phyloP scores from a whole-genome alignment of 1,140 invertebrate genomes.

The Homalodisca vitripennis region DNA sequence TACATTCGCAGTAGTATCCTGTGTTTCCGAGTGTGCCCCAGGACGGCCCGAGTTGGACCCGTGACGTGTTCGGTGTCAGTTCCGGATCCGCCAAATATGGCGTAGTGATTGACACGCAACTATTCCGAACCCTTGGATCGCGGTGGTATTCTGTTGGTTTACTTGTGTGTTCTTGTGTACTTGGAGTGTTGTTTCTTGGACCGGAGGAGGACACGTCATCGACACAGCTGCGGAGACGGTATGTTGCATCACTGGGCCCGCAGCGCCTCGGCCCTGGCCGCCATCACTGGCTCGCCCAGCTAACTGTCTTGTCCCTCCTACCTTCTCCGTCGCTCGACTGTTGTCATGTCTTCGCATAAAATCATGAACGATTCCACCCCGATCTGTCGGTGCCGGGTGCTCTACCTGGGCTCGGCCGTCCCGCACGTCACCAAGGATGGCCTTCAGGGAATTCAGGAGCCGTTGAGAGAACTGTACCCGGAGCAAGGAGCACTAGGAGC shows the following conservation, averaged over 20 bases:
- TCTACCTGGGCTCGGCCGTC: constrained; percentile 96
- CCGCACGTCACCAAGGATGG: constrained; percentile 98
- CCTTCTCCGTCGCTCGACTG: background rate
- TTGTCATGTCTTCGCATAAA: background rate
- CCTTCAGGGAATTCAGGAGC: constrained; percentile 96
- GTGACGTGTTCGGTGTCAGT: background rate
- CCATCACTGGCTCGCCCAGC: background rate
- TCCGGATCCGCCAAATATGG: background rate
- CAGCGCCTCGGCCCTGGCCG: background rate
- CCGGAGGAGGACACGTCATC: no score
- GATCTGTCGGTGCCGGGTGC: constrained; percentile 93
- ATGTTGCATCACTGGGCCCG: background rate
- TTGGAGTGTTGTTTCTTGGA: no score
- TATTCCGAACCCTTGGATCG: no score
- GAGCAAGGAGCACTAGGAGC: constrained; percentile 82
- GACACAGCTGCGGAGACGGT: no score
- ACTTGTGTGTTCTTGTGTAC: no score
- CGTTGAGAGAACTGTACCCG: constrained; percentile 93
- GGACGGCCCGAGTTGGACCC: background rate
- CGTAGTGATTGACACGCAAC: no score
- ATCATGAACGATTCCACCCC: constrained; percentile 70
- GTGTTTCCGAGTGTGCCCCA: background rate
- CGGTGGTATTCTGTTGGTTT: no score
- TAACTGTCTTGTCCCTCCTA: background rate
- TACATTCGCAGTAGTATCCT: background rate